Evolutionary conservation across 2,888 invertebrate species (phyloP), one percentile per base, ranked within the genome.

Genomic region (Nebria brevicollis): DNA sequence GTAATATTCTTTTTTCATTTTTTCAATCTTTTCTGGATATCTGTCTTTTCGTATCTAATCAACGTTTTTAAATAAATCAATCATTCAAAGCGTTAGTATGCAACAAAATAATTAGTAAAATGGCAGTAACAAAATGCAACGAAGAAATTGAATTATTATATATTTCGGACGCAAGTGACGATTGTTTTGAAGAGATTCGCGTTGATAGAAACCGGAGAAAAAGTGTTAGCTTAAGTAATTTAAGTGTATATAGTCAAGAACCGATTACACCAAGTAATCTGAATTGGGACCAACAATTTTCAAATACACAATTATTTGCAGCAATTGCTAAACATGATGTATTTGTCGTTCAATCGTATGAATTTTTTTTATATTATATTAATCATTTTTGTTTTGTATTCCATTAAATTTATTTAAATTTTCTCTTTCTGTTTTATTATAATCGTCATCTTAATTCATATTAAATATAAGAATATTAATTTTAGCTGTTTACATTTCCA

Each of bases 401-500:
- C 20, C 20, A 34, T 34, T 2, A 34, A 34, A 34, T 34, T 34
- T 34, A 34, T 34, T 34, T 34, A 34, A 34, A 34, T 34, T 34
- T 34, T 34, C 34, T 34, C 5, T 34, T 54, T 54, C 8, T 54
- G 54, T 2, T 54, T 54, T 3, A 34, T 34, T 0, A 20, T 20
- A 20, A 20, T 20, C 20, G 20, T 20, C 20, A 20, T 20, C 20
- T 20, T 20, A 20, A 20, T 20, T 1, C 20, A 20, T 20, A 20
- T 20, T 10, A 8, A 43, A 43, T 43, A 8, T 43, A 43, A 43
- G 10, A 43, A 43, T 43, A 43, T 54, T 54, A 13, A 2, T 72
- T 34, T 34, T 34, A 91, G 91, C 81, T 86, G 90, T 1, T 85
- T 91, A 0, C 88, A 90, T 76, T 86, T 88, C 0, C 91, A 91